phyloP scores from a whole-genome alignment of 35 echinoderm and acorn worm species.

The Lytechinus variegatus region DNA sequence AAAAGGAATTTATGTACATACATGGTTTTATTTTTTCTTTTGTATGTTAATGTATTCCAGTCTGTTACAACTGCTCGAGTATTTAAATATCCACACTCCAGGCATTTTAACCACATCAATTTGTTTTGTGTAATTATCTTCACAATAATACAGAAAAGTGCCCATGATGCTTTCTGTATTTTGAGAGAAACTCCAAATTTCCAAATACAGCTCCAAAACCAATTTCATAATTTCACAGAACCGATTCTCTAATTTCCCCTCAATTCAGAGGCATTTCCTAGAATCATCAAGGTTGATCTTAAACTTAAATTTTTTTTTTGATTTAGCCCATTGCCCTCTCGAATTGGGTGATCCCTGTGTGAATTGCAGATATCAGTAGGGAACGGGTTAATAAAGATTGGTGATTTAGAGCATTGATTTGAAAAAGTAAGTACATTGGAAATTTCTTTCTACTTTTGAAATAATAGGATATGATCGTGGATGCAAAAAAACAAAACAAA shows the following conservation, averaged over 20 bases:
- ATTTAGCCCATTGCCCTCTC: too few species aligned
- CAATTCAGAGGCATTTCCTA: too few species aligned
- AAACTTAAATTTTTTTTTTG: too few species aligned
- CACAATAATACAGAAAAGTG: neutral
- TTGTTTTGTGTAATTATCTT: neutral
- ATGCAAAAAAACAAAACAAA: neutral
- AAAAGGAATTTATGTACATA: neutral
- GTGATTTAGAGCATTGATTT: neutral
- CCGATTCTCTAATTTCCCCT: too few species aligned
- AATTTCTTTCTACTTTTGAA: neutral
- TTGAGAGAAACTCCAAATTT: neutral
- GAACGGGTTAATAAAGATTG: too few species aligned
- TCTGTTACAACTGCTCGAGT: neutral
- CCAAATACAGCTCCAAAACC: too few species aligned
- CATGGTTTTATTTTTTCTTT: neutral
- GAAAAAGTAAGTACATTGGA: neutral
- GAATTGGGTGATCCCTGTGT: too few species aligned
- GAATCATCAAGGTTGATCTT: too few species aligned
- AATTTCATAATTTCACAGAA: too few species aligned
- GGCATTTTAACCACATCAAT: neutral
- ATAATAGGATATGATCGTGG: neutral
- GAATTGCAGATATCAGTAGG: too few species aligned
- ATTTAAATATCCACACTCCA: neutral
- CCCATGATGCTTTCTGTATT: neutral
- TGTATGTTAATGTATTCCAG: slow-evolving; percentile 3